These are phyloP conservation scores for Alloplasta piceator DNA, from an alignment of 2,888 invertebrate species.

Conservation along the genomic window DNA sequence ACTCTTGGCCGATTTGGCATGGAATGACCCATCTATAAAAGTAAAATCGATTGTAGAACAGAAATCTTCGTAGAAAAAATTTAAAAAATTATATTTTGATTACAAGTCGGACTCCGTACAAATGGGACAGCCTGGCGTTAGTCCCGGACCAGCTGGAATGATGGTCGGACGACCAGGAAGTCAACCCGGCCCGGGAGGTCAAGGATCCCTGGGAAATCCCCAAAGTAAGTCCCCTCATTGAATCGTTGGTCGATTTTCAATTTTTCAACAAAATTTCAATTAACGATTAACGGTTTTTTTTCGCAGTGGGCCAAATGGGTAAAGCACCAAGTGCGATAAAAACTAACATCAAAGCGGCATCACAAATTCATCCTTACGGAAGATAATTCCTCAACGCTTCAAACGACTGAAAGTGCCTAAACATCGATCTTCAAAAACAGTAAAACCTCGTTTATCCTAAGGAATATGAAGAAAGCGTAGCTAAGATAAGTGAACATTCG, in stretches of 20 bases:
- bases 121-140: conserved; percentile 81
- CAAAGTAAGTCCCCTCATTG: conserved; percentile 68
- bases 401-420: background rate
- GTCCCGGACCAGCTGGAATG: conserved; percentile 77
- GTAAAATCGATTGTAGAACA: too few species aligned
- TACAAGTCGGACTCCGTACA: conserved; percentile 79
- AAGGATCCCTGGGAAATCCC: conserved; percentile 79
- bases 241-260: background rate
- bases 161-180: conserved; percentile 81
- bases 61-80: too few species aligned
- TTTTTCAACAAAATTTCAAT: conserved; percentile 10
- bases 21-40: too few species aligned
- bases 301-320: conserved; percentile 86
- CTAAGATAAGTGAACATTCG: too few species aligned
- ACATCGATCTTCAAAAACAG: too few species aligned
- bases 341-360: conserved; percentile 96
- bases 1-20: too few species aligned
- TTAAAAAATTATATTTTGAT: too few species aligned
- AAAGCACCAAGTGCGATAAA: conserved; percentile 96
- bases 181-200: conserved; percentile 79
- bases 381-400: conserved; percentile 81
- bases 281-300: conserved; percentile 6
- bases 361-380: conserved; percentile 94
- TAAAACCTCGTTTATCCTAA: too few species aligned
- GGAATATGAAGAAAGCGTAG: too few species aligned